Conservation (phyloP, 2,888 invertebrate species). For the Drosophila villosipedis region DNA sequence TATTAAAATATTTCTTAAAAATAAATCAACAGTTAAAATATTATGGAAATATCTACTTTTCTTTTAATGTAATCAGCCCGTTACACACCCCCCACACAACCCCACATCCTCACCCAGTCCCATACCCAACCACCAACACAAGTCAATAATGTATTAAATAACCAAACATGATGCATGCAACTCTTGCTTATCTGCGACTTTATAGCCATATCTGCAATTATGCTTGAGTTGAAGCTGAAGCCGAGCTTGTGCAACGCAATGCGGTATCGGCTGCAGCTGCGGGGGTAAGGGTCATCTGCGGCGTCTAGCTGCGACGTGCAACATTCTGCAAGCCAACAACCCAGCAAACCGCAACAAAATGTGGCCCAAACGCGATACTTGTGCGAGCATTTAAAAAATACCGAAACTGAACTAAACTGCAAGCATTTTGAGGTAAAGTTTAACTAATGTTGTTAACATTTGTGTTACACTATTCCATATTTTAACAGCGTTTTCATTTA, state of each 20-base stretch:
- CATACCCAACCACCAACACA: not conserved
- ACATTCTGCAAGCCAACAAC: constrained; percentile 13
- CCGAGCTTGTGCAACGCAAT: constrained; percentile 23
- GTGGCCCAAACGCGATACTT: constrained; percentile 59
- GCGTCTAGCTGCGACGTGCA: constrained; percentile 22
- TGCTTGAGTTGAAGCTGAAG: not conserved
- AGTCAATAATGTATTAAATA: constrained; percentile 31
- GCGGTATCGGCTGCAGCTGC: constrained; percentile 20
- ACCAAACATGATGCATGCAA: constrained; percentile 45
- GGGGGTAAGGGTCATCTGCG: constrained; percentile 12
- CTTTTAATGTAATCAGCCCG: not conserved
- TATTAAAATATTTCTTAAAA: not conserved
- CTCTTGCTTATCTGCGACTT: constrained; percentile 33
- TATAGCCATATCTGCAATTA: constrained; percentile 7
- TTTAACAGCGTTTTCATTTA: not conserved
- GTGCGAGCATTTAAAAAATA: constrained; percentile 48
- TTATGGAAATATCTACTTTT: not conserved
- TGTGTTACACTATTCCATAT: not conserved
- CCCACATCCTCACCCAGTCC: not conserved
- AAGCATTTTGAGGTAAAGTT: not conserved
- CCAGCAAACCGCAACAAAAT: constrained; percentile 32
- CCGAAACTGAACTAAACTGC: not conserved
- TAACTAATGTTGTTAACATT: not conserved
- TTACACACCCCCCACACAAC: not conserved
- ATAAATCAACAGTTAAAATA: not conserved